Conservation (phyloP, 2,888 invertebrate genomes). For the Nezara viridula region DNA sequence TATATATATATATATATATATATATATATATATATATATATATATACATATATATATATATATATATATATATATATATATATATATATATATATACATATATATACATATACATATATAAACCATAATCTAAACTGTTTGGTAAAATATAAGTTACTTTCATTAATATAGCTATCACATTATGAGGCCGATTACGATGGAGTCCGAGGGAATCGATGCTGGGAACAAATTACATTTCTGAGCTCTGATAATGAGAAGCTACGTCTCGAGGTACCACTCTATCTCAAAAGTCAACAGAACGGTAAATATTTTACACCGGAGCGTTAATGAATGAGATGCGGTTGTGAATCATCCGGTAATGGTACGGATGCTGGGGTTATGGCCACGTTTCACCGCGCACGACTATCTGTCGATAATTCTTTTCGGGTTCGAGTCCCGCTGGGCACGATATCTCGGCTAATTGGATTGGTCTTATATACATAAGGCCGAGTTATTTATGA, state of each 20-base stretch:
- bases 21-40: too few species aligned
- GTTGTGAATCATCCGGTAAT: slow-evolving; percentile 34
- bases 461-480: slow-evolving; percentile 36
- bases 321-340: slow-evolving; percentile 17
- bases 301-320: neutral
- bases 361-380: neutral
- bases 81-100: too few species aligned
- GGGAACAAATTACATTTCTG: neutral
- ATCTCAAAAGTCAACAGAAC: neutral
- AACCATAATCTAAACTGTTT: too few species aligned
- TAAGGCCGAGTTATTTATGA: slow-evolving; percentile 2
- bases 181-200: neutral
- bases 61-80: too few species aligned
- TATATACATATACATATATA: too few species aligned
- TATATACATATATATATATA: too few species aligned
- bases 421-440: neutral
- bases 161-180: neutral
- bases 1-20: too few species aligned
- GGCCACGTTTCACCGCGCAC: neutral
- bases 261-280: neutral
- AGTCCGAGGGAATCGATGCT: neutral
- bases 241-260: neutral
- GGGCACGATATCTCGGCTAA: slow-evolving; percentile 1
- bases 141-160: too few species aligned
- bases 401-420: slow-evolving; percentile 21